Evolutionary conservation across 1,140 invertebrate genomes (phyloP).

Genomic region (Drosophila parabipectinata): DNA sequence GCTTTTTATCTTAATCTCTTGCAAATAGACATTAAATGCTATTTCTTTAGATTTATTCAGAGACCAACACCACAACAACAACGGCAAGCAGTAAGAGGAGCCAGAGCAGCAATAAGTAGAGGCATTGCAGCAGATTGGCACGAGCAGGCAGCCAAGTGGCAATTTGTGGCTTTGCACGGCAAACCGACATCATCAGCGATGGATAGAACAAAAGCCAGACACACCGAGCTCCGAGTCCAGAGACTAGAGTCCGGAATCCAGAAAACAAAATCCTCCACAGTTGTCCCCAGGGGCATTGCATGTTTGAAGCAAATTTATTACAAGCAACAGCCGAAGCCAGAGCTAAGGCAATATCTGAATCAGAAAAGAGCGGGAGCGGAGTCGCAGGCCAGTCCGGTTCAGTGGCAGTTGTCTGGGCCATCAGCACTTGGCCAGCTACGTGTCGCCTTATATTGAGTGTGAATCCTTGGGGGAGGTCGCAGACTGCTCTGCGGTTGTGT

Average conservation of each 20-base stretch:
- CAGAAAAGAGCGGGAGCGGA: constrained; percentile 12
- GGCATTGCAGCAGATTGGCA: constrained; percentile 76
- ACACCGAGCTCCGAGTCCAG: constrained; percentile 18
- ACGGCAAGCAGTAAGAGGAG: constrained; percentile 8
- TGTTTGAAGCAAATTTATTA: constrained; percentile 82
- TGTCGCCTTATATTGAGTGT: constrained; percentile 74
- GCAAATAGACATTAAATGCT: constrained; percentile 83
- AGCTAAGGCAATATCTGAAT: constrained; percentile 19
- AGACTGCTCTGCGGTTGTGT: constrained; percentile 15
- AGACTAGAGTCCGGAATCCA: constrained; percentile 1
- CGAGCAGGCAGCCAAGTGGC: constrained; percentile 80
- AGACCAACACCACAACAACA: constrained; percentile 40
- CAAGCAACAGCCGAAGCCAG: constrained; percentile 68
- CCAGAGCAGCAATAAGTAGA: constrained; percentile 37
- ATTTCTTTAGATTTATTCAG: constrained; percentile 82
- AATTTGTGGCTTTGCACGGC: constrained; percentile 81
- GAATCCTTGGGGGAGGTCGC: constrained; percentile 53
- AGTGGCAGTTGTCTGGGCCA: constrained; percentile 72
- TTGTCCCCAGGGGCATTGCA: constrained; percentile 78
- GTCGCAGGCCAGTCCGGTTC: constrained; percentile 48
- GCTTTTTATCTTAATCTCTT: constrained; percentile 82
- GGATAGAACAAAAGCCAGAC: constrained; percentile 76
- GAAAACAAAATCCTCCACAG: constrained; percentile 56
- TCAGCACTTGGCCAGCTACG: constrained; percentile 72
- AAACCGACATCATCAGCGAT: constrained; percentile 80